Base-by-base conservation (phyloP, 2,113 vertebrate species). In the Albula goreensis region DNA sequence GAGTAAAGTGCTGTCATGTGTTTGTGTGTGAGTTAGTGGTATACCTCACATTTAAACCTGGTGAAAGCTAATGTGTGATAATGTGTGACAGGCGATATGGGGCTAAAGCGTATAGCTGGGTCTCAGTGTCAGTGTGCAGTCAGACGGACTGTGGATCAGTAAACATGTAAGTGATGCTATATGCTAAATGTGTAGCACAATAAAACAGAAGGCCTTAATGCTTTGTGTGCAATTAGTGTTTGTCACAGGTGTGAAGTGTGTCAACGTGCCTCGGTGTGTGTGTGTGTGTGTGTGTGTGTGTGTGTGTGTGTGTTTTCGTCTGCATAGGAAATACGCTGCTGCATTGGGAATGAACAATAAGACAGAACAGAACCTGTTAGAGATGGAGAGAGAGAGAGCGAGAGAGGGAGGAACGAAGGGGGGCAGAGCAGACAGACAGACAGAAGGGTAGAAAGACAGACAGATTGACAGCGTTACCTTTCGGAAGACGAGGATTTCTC, bases 401-500 rank as follows among this genome's bases (percentile, higher is more conserved):
- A 56, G 7, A 12, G 53, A 12, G 7, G 53, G 53, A 12, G 6
- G 12, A 56, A 12, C 7, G 53, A 56, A 2, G 53, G 53, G 53
- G 53, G 12, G 53, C 6, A 50, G 51, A 85, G 51, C 52, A 66
- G 66, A 83, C 78, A 85, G 56, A 90, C 50, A 66, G 89, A 53
- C 10, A 31, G 15, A 50, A 81, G 49, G 17, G 87, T 81, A 41
- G 86, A 87, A 78, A 86, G 83, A 74, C n/a, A 51, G 63, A 77
- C 83, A 86, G 81, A 31, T 25, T 9, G 93, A 89, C 91, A 12
- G 93, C 86, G 86, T 97, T 99, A 99, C 98, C 98, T 99, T 98
- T 99, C 98, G 93, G 98, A 97, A 96, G 98, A 99, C 95, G 97
- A 99, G 96, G 98, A 99, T 98, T 99, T 99, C 97, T 99, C 98